phyloP scores from a whole-genome alignment of 2,797 vertebrate genomes.

The Rhynchotus rufescens region DNA sequence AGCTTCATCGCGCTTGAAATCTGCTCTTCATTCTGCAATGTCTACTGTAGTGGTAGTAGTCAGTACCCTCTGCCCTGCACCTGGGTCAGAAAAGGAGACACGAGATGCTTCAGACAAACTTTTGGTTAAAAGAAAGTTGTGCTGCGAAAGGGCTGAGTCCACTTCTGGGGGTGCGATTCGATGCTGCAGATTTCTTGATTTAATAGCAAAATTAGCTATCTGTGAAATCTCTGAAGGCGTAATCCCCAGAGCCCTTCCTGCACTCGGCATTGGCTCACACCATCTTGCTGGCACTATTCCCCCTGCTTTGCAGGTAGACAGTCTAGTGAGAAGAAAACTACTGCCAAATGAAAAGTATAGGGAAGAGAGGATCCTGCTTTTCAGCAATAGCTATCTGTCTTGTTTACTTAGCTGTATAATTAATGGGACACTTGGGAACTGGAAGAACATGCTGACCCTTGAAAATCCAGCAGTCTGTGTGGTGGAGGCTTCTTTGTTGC shows the following conservation, averaged over 20 bases:
- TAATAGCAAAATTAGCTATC: background rate
- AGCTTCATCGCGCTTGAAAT: background rate
- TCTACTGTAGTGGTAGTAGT: background rate
- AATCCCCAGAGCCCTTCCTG: accelerated
- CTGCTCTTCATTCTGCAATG: background rate
- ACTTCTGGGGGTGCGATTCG: background rate
- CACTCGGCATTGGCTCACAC: accelerated
- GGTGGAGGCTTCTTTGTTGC: background rate
- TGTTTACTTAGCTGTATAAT: background rate
- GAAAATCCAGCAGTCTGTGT: background rate
- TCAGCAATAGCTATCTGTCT: background rate
- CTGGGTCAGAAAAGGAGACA: background rate
- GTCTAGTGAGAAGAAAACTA: background rate
- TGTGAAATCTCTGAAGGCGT: background rate
- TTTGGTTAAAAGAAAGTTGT: background rate
- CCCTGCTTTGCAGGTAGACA: background rate
- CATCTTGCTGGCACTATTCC: background rate
- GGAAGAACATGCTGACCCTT: background rate
- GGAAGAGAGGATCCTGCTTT: background rate
- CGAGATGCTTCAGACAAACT: background rate
- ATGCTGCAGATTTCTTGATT: background rate
- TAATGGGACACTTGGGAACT: accelerated
- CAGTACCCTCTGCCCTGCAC: background rate
- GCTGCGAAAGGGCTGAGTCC: background rate
- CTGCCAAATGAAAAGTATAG: background rate